Base-by-base conservation (phyloP, 2,888 invertebrate species). In the Zaprionus lineosus region DNA sequence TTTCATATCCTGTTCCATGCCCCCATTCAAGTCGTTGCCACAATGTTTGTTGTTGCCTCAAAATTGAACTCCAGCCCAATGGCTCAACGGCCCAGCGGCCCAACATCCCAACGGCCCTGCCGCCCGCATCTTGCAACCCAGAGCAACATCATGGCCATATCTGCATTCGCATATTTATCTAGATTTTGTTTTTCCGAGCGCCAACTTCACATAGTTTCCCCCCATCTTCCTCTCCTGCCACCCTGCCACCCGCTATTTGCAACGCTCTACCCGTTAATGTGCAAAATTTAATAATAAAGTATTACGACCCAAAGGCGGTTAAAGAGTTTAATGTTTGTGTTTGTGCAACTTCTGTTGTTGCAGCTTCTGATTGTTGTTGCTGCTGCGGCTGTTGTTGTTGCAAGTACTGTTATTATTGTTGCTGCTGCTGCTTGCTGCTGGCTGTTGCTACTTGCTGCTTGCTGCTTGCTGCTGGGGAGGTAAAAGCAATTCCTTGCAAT, bases 221-320 rank as follows among this genome's bases (percentile, higher is more conserved):
- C n/a, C n/a, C n/a, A n/a, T n/a, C n/a, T n/a, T n/a, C n/a, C n/a
- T n/a, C n/a, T n/a, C n/a, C n/a, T n/a, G n/a, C n/a, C n/a, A n/a
- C n/a, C n/a, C n/a, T n/a, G n/a, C n/a, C n/a, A n/a, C n/a, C n/a
- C n/a, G n/a, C n/a, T n/a, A n/a, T n/a, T n/a, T n/a, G n/a, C n/a
- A n/a, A 55, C 55, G 8, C 12, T 8, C 3, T n/a, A n/a, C 59
- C 64, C 64, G 75, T 71, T 84, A 84, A 82, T 83, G 82, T 76
- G 79, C 59, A 74, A 76, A 82, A 84, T 84, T 76, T 82, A 82
- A 82, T 82, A 82, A 84, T 72, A 82, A 82, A 71, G 68, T 78
- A 67, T 82, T 81, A 81, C 75, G 75, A 62, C 47, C 60, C 64
- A 51, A 34, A 19, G 50, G 52, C 58, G 46, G 63, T 75, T 82